These are phyloP conservation scores for Stenoptilia bipunctidactyla DNA, from an alignment of 2,888 invertebrate species.

Conservation along the genomic window DNA sequence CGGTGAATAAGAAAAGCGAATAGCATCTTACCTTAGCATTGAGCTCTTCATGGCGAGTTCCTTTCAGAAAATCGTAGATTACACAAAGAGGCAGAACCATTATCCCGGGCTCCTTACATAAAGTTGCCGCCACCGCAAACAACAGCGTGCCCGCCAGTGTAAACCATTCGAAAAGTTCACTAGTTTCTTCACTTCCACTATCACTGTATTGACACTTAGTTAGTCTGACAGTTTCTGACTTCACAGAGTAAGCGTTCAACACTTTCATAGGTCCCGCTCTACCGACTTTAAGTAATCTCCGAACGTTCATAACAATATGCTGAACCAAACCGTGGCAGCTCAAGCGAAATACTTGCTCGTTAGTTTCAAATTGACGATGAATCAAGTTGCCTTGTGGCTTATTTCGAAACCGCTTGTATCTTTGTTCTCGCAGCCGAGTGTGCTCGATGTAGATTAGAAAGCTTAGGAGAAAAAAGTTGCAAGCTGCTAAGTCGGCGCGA, in stretches of 20 bases:
- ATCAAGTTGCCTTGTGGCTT: slow-evolving; percentile 35
- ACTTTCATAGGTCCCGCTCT: slow-evolving; percentile 50
- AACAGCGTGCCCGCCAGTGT: slow-evolving; percentile 74
- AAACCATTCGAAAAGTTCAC: slow-evolving; percentile 61
- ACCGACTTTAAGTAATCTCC: slow-evolving; percentile 48
- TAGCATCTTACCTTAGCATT: slow-evolving; percentile 68
- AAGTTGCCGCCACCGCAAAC: slow-evolving; percentile 84
- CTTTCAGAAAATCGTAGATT: slow-evolving; percentile 84
- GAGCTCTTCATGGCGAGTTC: slow-evolving; percentile 56
- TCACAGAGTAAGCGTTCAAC: slow-evolving; percentile 44
- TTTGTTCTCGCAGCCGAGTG: slow-evolving; percentile 73
- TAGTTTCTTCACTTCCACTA: slow-evolving; percentile 51
- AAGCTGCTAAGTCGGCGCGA: slow-evolving; percentile 92
- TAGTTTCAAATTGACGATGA: slow-evolving; percentile 30
- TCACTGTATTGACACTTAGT: slow-evolving; percentile 50
- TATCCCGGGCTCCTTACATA: slow-evolving; percentile 96
- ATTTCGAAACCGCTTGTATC: slow-evolving; percentile 44
- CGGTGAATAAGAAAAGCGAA: slow-evolving; percentile 4
- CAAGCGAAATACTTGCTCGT: slow-evolving; percentile 47
- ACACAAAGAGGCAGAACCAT: slow-evolving; percentile 92
- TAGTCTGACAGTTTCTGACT: slow-evolving; percentile 35
- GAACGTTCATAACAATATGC: slow-evolving; percentile 55
- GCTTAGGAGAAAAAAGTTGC: slow-evolving; percentile 89
- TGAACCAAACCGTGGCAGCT: slow-evolving; percentile 57
- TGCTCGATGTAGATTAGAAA: slow-evolving; percentile 89